Percentiles rank a stretch among this genome's conserved stretches.
phyloP scores from a whole-genome alignment of 2,113 vertebrate species.

The Aspiorhynchus laticeps region DNA sequence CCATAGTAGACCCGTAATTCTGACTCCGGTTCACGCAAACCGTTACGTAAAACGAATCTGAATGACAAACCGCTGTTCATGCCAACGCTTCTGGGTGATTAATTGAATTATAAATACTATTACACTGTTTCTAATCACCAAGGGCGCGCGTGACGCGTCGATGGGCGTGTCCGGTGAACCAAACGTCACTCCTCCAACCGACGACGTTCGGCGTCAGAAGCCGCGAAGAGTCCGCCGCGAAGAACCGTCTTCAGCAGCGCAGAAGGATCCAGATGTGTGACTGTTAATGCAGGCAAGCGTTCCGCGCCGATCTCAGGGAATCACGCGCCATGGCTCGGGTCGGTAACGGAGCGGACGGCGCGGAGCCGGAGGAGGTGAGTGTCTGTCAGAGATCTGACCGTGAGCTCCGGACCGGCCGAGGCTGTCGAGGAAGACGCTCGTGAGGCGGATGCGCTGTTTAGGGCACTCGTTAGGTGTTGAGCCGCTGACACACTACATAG shows the following conservation, averaged over 20 bases:
- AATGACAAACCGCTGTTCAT: neutral
- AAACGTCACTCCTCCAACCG: neutral
- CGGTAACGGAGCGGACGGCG: constrained; percentile 21
- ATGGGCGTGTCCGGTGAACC: neutral
- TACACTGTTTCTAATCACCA: neutral
- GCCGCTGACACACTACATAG: neutral
- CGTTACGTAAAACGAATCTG: neutral
- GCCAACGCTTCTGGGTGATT: neutral
- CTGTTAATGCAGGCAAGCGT: neutral
- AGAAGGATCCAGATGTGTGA: constrained; percentile 18
- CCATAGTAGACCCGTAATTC: neutral
- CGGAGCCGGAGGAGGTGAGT: constrained; percentile 39
- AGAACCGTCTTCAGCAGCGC: neutral
- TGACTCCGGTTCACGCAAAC: neutral
- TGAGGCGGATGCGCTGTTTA: neutral
- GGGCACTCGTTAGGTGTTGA: neutral
- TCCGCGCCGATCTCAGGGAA: constrained; percentile 26
- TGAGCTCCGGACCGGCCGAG: neutral
- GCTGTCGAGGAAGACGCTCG: neutral
- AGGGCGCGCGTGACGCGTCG: neutral
- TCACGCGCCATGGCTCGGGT: constrained; percentile 23
- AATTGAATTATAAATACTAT: neutral
- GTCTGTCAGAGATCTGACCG: neutral
- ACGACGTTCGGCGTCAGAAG: neutral
- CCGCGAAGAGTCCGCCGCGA: neutral